Percentiles rank a stretch among this genome's conserved stretches.
These are phyloP conservation scores for Drosophila cognata DNA, from an alignment of 2,888 invertebrate species.

Conservation along the genomic window DNA sequence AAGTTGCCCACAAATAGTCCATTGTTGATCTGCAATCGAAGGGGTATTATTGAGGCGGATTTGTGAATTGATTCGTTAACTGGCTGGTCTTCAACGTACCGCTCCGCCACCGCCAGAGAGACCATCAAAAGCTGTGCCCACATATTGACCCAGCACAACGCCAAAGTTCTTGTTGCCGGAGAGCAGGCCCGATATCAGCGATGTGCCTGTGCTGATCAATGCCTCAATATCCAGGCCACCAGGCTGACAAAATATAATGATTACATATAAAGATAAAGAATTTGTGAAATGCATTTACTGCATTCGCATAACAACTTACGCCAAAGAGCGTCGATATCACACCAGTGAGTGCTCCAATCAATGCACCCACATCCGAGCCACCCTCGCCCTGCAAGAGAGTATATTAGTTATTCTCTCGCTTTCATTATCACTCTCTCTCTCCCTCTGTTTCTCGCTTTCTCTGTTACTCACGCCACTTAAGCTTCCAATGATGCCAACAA, in stretches of 20 bases:
- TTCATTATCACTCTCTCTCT: too few species aligned
- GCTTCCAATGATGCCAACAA: conserved; percentile 83
- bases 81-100: conserved; percentile 56
- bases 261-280: background rate
- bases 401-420: background rate
- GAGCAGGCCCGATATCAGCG: conserved; percentile 82
- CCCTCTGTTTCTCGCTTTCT: too few species aligned
- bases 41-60: background rate
- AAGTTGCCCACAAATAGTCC: conserved; percentile 84
- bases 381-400: conserved; percentile 80
- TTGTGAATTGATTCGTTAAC: too few species aligned
- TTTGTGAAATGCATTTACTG: background rate
- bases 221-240: conserved; percentile 83
- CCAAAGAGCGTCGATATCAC: conserved; percentile 84
- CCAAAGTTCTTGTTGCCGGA: conserved; percentile 84
- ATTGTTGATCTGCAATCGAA: conserved; percentile 82
- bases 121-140: conserved; percentile 84
- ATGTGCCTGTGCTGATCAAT: conserved; percentile 81
- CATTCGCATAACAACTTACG: conserved; percentile 62
- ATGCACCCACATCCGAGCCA: conserved; percentile 84
- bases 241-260: conserved; percentile 67
- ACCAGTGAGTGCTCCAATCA: conserved; percentile 84
- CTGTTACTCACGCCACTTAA: conserved; percentile 83
- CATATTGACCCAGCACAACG: conserved; percentile 83
- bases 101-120: conserved; percentile 85